Conservation (phyloP, 2,113 vertebrate genomes). For the sheep (Ovis aries) region ARS-UI_Ramb_v3.0 NC_056073.1:6706501-6707000, state of each 20-base stretch:
- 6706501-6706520: not conserved
- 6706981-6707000: constrained; percentile 86
- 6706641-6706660: not conserved
- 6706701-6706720: constrained; percentile 46
- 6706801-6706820: not conserved
- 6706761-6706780: not conserved
- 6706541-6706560: not conserved
- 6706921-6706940: constrained; percentile 62
- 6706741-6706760: constrained; percentile 17
- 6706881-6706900: constrained; percentile 64
- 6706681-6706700: not conserved
- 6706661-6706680: constrained; percentile 4
- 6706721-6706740: not conserved
- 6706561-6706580: not conserved
- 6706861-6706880: constrained; percentile 81
- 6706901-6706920: constrained; percentile 61
- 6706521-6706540: not conserved
- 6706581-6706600: not conserved
- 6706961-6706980: constrained; percentile 89
- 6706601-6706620: not conserved
- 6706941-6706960: constrained; percentile 79
- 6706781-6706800: constrained; percentile 63
- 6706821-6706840: constrained; percentile 29
- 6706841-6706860: constrained; percentile 56
- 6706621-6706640: not conserved